Percentiles rank a stretch among this genome's conserved stretches.
Conservation (phyloP, 2,113 vertebrate genomes). For the Tinamus guttatus region DNA sequence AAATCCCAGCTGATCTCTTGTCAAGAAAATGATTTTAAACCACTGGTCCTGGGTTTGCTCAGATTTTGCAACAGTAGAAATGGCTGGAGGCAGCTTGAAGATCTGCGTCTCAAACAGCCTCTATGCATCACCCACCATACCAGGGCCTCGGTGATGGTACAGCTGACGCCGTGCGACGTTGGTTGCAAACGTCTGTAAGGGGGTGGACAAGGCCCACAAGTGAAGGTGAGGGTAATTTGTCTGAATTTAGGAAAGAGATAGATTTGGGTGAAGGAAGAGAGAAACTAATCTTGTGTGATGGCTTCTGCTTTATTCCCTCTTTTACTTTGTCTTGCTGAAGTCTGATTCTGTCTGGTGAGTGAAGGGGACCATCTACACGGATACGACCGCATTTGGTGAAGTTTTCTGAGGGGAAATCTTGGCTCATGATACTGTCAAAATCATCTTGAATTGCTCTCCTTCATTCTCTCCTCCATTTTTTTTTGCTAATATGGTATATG, state of each 20-base stretch:
- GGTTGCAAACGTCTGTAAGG: neutral
- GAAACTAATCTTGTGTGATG: neutral
- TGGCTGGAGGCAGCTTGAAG: neutral
- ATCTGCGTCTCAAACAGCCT: neutral
- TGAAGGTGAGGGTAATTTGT: neutral
- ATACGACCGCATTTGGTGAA: neutral
- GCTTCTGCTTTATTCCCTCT: neutral
- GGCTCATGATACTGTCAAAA: neutral
- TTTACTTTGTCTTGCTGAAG: neutral
- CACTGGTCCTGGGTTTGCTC: accelerated
- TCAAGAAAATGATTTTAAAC: neutral
- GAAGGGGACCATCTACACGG: too few species aligned
- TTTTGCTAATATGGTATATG: neutral
- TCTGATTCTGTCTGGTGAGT: neutral
- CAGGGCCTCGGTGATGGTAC: too few species aligned
- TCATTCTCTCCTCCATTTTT: neutral
- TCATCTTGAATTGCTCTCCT: neutral
- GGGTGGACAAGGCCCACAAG: neutral
- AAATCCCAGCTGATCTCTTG: neutral
- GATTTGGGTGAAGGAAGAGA: neutral
- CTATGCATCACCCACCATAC: neutral
- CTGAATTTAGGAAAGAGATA: neutral
- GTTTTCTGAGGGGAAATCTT: neutral
- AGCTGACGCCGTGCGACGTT: neutral
- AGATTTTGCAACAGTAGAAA: neutral